These are phyloP conservation scores for Penelope pileata DNA, from an alignment of 2,113 vertebrate genomes.

Conservation along the genomic window DNA sequence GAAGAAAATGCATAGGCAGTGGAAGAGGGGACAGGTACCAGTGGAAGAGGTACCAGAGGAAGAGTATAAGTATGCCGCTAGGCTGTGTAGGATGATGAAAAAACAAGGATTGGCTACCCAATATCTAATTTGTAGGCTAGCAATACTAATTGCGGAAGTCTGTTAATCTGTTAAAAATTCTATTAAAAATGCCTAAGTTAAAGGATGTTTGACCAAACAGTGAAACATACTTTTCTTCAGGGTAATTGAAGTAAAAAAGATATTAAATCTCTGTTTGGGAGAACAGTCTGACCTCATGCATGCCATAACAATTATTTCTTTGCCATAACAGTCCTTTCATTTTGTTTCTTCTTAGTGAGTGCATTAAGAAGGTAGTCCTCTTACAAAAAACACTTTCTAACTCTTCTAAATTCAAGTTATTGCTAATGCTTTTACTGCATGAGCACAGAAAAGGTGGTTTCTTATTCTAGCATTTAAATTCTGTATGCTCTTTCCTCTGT, in stretches of 20 bases:
- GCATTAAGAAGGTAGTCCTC: neutral
- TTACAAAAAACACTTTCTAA: neutral
- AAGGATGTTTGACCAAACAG: neutral
- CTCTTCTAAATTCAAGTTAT: constrained; percentile 5
- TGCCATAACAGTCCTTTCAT: neutral
- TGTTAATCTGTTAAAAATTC: too few species aligned
- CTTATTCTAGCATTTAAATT: constrained; percentile 26
- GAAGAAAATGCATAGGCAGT: too few species aligned
- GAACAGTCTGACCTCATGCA: neutral
- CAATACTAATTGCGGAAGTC: neutral
- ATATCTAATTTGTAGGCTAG: neutral
- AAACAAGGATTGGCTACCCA: neutral
- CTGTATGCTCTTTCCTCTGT: neutral
- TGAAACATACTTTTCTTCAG: neutral
- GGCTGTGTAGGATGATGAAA: too few species aligned
- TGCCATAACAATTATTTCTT: constrained; percentile 15
- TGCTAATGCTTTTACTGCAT: neutral
- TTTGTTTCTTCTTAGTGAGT: constrained; percentile 9
- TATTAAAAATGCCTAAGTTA: neutral
- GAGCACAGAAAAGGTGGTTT: neutral
- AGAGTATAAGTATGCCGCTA: too few species aligned
- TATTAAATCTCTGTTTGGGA: neutral
- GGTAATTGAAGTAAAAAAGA: neutral
- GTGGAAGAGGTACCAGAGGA: too few species aligned
- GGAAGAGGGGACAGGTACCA: too few species aligned